Conservation (phyloP, 2,888 invertebrate species). For the Neocrepidodera transversa region DNA sequence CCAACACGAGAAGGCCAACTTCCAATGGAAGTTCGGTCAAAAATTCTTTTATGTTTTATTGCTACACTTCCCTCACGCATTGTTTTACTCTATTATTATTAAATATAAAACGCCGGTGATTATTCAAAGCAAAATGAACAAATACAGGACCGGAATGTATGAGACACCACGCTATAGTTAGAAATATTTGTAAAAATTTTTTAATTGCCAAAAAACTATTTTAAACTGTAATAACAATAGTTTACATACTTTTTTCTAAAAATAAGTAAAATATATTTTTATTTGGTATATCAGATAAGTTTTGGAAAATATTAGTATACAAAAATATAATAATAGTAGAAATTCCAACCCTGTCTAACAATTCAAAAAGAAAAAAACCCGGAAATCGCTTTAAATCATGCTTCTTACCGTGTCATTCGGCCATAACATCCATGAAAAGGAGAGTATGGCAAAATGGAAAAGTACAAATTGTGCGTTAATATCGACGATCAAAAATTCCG, state of each 20-base stretch:
- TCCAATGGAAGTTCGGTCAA: conserved; percentile 18
- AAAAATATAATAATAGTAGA: too few relatives aligned
- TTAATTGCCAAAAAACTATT: too few relatives aligned
- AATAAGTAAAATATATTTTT: background rate
- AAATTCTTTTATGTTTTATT: conserved; percentile 26
- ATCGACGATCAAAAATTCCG: conserved; percentile 15
- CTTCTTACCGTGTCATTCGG: conserved; percentile 22
- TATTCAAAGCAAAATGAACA: conserved; percentile 4
- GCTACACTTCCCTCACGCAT: conserved; percentile 18
- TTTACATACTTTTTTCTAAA: background rate
- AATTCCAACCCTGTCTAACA: background rate
- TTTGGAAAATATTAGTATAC: background rate
- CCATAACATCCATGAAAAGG: conserved; percentile 12
- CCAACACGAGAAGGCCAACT: conserved; percentile 14
- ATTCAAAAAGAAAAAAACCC: background rate
- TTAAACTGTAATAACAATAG: too few relatives aligned
- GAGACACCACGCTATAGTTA: too few relatives aligned
- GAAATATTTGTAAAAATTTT: too few relatives aligned
- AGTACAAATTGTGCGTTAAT: conserved; percentile 18
- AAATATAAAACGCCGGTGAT: conserved; percentile 16
- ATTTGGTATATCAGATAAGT: background rate
- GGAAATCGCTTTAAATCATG: conserved; percentile 23
- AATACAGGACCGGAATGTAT: background rate
- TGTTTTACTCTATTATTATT: conserved; percentile 21
- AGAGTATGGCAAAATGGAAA: background rate